Base-by-base conservation (phyloP, 2,797 vertebrate genomes). In the Onychomys arenicola region DNA sequence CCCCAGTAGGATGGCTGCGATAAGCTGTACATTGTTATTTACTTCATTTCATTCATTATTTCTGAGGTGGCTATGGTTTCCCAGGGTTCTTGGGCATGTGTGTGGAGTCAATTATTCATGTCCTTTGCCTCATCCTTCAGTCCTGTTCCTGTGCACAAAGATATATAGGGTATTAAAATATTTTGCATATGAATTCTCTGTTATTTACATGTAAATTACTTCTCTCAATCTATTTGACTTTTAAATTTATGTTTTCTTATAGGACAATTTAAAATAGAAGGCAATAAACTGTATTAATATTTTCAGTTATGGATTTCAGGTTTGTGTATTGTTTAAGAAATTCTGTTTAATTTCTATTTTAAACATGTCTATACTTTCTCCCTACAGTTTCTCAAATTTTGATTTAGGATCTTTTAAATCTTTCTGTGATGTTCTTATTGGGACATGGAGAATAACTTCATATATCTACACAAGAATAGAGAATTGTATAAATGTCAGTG, bases 141-240 rank as follows among this genome's bases (percentile, higher is more conserved):
- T 76, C 3, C 6, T 52, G 75, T 93, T 16, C 13, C 89, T 93
- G 71, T 88, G 8, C 55, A 78, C 55, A 93, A 89, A 81, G 21
- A 93, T 65, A 78, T 57, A 40, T 6, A 92, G 19, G 4, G 3
- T 6, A 93, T 95, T 49, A 23, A 46, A 95, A 89, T 63, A 71
- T 52, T 67, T n/a, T 92, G 27, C 23, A 57, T 85, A 89, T 69
- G 32, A 95, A 52, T 52, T 52, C 5, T 65, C 9, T 71, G 55
- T 76, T 52, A 92, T 73, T 77, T 95, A 61, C 83, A n/a, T 93
- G 5, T 77, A 82, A 82, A 76, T 96, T 65, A 67, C 90, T 90
- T 92, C n/a, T 84, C 4, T 69, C 57, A 46, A 49, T 49, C 40
- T 77, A 82, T 37, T 92, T 93, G 84, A 69, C 25, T 82, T 94